Conservation (phyloP, 2,888 invertebrate genomes). For the Clepsis dumicolana region DNA sequence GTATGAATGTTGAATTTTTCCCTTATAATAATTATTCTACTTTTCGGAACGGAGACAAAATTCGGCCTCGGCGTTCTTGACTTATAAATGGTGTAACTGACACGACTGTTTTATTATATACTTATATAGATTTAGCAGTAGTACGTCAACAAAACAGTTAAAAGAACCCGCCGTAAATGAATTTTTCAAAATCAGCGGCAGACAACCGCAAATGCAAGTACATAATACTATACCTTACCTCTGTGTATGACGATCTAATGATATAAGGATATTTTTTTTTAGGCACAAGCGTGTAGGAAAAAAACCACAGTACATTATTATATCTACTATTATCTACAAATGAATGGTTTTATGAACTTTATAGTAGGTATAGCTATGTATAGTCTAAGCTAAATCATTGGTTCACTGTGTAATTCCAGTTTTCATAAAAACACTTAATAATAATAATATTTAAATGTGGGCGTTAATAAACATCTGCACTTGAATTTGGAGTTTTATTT, state of each 20-base stretch:
- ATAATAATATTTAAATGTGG: constrained; percentile 16
- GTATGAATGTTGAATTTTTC: too few relatives aligned
- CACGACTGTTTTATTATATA: too few relatives aligned
- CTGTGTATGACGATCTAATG: not conserved
- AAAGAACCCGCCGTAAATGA: not conserved
- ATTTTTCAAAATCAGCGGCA: not conserved
- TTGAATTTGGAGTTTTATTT: constrained; percentile 10
- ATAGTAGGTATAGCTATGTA: constrained; percentile 15
- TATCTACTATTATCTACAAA: not conserved
- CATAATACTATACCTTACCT: not conserved
- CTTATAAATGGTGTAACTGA: too few relatives aligned
- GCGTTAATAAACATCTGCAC: constrained; percentile 40
- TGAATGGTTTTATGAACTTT: constrained; percentile 19
- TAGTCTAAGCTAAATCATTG: constrained; percentile 19
- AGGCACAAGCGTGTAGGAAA: too few relatives aligned
- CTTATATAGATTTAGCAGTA: too few relatives aligned
- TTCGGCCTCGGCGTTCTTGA: too few relatives aligned
- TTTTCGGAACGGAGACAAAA: too few relatives aligned
- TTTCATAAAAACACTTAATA: constrained; percentile 16
- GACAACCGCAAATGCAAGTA: not conserved
- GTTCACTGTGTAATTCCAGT: constrained; percentile 33
- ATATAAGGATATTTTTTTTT: not conserved
- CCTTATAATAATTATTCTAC: too few relatives aligned
- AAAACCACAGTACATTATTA: constrained; percentile 1
- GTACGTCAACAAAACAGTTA: not conserved